These are phyloP conservation scores for Acanthaster planci DNA, from an alignment of 35 echinoderm and acorn worm genomes.

Conservation along the genomic window DNA sequence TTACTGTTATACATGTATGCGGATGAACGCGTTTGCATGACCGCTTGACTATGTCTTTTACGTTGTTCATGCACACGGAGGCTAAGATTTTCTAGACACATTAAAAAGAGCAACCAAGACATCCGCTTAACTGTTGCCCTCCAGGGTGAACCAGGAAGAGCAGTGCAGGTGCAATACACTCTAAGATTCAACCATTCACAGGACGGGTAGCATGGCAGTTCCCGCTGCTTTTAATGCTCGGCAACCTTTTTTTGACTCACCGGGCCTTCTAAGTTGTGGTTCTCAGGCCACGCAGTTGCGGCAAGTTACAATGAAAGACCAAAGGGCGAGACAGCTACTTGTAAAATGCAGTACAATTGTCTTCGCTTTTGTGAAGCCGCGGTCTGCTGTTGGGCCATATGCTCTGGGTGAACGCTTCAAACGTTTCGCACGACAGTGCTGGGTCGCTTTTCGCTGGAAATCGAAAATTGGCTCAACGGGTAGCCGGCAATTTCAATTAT, in stretches of 20 bases:
- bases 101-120: too few species aligned
- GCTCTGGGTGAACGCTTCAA: neutral
- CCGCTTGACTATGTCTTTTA: too few species aligned
- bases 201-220: neutral
- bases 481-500: neutral
- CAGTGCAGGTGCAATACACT: slow-evolving; percentile 8
- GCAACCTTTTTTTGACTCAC: slow-evolving; percentile 12
- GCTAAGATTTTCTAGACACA: too few species aligned
- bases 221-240: neutral
- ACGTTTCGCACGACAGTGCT: slow-evolving; percentile 11
- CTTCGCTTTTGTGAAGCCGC: neutral
- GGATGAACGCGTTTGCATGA: too few species aligned
- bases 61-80: too few species aligned
- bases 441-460: slow-evolving; percentile 17
- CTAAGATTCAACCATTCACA: slow-evolving; percentile 1
- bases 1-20: too few species aligned
- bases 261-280: neutral
- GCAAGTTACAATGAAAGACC: neutral
- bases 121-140: neutral
- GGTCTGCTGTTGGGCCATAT: neutral
- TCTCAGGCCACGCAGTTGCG: neutral
- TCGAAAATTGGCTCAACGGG: slow-evolving; percentile 19
- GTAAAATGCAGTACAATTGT: slow-evolving; percentile 28
- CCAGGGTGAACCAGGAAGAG: neutral
- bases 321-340: neutral